Conservation (phyloP, 2,113 vertebrate species). For the Urocolius indicus region DNA sequence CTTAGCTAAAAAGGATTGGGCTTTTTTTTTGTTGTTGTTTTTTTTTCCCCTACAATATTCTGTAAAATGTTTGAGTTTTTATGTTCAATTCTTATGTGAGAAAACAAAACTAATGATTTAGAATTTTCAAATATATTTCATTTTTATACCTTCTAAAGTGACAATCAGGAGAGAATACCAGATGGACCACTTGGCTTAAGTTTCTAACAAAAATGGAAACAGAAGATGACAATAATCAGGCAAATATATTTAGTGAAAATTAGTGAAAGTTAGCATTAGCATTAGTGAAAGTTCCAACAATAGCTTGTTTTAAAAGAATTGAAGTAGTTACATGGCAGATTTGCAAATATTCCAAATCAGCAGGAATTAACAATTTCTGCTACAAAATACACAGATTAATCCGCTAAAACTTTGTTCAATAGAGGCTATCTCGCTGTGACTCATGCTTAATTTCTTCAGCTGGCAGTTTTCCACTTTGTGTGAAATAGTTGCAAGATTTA, state of each 20-base stretch:
- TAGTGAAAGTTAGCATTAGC: too few relatives aligned
- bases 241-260: too few relatives aligned
- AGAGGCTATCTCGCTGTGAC: neutral
- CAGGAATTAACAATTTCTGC: constrained; percentile 43
- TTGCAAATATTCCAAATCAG: constrained; percentile 49
- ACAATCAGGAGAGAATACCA: constrained; percentile 62
- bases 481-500: neutral
- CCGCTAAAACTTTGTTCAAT: constrained; percentile 46
- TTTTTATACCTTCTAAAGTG: constrained; percentile 67
- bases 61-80: constrained; percentile 38
- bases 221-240: constrained; percentile 64
- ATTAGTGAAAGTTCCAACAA: constrained; percentile 59
- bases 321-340: constrained; percentile 57
- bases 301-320: constrained; percentile 60
- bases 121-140: constrained; percentile 55
- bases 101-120: constrained; percentile 32
- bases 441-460: neutral
- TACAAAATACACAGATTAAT: constrained; percentile 51
- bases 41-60: constrained; percentile 2
- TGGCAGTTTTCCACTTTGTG: neutral
- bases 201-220: constrained; percentile 68
- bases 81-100: constrained; percentile 31
- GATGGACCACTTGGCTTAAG: constrained; percentile 74
- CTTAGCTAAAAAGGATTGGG: constrained; percentile 20
- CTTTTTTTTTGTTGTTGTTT: neutral